phyloP scores from a whole-genome alignment of 2,113 vertebrate genomes.

The Ciconia stormi region DNA sequence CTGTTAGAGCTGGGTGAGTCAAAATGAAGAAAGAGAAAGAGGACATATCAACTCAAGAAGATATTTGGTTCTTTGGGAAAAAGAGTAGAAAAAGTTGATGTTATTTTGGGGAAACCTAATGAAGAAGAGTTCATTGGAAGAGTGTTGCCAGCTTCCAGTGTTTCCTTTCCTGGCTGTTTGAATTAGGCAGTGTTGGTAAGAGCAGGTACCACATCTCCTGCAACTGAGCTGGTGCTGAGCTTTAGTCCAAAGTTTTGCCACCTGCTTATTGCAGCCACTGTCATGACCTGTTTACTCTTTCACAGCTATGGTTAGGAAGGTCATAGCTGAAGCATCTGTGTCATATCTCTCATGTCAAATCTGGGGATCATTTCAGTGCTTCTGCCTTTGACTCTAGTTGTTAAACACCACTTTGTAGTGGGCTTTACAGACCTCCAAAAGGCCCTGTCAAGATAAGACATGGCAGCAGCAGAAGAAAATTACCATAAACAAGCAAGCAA shows the following conservation, averaged over 20 bases:
- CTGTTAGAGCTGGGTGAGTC: not conserved
- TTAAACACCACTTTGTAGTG: not conserved
- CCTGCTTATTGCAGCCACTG: not conserved
- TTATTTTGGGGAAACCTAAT: not conserved
- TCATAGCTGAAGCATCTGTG: not conserved
- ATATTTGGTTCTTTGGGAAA: not conserved
- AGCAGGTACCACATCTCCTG: not conserved
- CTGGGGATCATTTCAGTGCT: not conserved
- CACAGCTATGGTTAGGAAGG: not conserved
- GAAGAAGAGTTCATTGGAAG: not conserved
- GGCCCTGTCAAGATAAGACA: not conserved
- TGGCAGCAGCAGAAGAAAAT: not conserved
- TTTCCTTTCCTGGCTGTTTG: not conserved
- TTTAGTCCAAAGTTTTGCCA: not conserved
- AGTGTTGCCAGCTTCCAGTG: not conserved
- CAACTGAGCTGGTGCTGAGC: not conserved
- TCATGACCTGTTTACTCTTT: not conserved
- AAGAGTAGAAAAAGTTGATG: not conserved
- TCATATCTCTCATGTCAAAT: not conserved
- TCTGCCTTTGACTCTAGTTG: not conserved
- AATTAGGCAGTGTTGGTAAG: not conserved
- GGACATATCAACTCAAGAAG: not conserved
- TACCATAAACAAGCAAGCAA: not conserved
- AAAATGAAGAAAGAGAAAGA: not conserved
- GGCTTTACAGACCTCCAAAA: not conserved